phyloP scores from a whole-genome alignment of 2,888 invertebrate genomes.

The Trichogramma dendrolimi region DNA sequence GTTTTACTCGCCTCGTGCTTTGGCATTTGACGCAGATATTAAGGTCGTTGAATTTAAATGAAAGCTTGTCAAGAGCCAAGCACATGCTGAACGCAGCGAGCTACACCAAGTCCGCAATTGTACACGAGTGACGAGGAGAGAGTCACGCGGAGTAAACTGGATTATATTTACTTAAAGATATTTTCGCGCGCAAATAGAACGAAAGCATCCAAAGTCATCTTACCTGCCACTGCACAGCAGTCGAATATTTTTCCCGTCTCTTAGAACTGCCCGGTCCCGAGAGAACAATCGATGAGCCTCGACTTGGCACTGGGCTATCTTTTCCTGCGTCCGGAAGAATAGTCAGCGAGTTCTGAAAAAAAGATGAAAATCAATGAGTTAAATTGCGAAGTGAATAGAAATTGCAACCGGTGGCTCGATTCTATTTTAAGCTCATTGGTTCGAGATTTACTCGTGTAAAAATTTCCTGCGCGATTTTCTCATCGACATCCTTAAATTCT shows the following conservation, averaged over 20 bases:
- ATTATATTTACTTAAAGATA: too few relatives aligned
- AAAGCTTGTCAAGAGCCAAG: too few relatives aligned
- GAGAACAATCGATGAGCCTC: conserved; percentile 52
- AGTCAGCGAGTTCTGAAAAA: conserved; percentile 55
- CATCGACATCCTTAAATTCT: background rate
- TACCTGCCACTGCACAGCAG: conserved; percentile 56
- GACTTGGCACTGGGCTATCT: conserved; percentile 33
- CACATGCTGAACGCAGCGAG: too few relatives aligned
- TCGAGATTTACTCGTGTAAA: conserved; percentile 12
- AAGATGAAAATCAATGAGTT: conserved; percentile 18
- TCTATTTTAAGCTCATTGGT: background rate
- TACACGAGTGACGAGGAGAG: too few relatives aligned
- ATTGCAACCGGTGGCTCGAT: background rate
- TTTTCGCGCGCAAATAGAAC: too few relatives aligned
- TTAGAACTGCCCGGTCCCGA: conserved; percentile 57
- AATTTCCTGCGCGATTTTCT: conserved; percentile 5
- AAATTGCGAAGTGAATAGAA: background rate
- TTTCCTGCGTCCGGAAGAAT: conserved; percentile 54
- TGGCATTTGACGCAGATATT: too few relatives aligned
- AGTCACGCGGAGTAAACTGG: too few relatives aligned
- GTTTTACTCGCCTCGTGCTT: too few relatives aligned
- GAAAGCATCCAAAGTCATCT: conserved; percentile 19
- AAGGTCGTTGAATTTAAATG: too few relatives aligned
- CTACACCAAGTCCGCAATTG: too few relatives aligned
- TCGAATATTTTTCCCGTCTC: conserved; percentile 51